Evolutionary conservation across 2,797 vertebrate species (phyloP), one percentile per base, ranked within the genome.

Genomic region (Neosalanx taihuensis): DNA sequence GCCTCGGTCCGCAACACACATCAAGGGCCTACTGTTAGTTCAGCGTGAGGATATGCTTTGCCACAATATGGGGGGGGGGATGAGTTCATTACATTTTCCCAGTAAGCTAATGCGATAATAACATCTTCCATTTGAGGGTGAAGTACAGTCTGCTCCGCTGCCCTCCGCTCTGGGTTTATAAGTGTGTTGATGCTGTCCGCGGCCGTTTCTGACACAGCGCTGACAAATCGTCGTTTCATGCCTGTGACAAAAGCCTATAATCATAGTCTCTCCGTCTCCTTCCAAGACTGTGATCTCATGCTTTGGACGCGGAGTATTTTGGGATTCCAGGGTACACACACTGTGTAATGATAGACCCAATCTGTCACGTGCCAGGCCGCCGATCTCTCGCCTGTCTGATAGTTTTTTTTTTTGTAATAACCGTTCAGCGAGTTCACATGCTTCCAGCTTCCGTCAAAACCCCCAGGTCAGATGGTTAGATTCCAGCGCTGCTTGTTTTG

Each of bases 171-270:
- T 72, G 77, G 74, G 73, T 75, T 79, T 81, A 64, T 37, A 49
- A 76, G 59, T 76, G 81, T 79, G 83, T 84, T 84, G 84, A 83
- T 76, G 81, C 83, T 58, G 72, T 77, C 61, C 79, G 81, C 81
- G 77, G 80, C 76, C 76, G 76, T 61, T 67, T 82, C 83, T 87
- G 87, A 91, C 89, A 87, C 81, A 78, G 74, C 79, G 80, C 84
- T 91, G 89, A 90, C 87, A 92, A 92, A 92, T 90, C 85, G 85
- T 83, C 76, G 84, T 90, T 91, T 87, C 77, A 90, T 90, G 85
- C 83, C 85, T 80, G 71, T 82, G 89, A 88, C 87, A 91, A 90
- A 89, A 89, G 79, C 86, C 85, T 90, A 87, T 90, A 92, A 91
- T 92, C 89, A 90, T 85, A 87, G 75, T 80, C 81, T 77, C 75